phyloP scores from a whole-genome alignment of 2,797 vertebrate species.

The Sebastes oblongus region DNA sequence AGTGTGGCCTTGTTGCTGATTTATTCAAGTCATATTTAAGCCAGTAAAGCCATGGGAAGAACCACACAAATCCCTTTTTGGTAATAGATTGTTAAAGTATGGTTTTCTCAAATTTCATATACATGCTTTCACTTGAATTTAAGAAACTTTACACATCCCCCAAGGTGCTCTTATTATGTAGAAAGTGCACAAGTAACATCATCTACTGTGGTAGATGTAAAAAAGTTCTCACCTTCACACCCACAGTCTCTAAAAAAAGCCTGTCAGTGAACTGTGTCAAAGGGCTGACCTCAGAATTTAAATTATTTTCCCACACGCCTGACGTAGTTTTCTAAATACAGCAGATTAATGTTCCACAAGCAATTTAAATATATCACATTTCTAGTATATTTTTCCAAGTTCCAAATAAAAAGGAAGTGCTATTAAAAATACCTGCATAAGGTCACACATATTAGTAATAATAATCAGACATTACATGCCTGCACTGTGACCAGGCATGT shows the following conservation, averaged over 20 bases:
- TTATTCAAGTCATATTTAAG: neutral
- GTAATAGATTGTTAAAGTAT: neutral
- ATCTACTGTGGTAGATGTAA: neutral
- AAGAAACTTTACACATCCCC: neutral
- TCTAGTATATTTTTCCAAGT: neutral
- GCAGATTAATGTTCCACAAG: neutral
- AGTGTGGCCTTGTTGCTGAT: neutral
- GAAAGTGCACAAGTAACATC: neutral
- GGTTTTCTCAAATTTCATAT: neutral
- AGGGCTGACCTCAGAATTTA: constrained; percentile 11
- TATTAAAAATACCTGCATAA: neutral
- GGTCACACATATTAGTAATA: neutral
- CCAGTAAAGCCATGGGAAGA: neutral
- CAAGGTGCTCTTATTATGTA: neutral
- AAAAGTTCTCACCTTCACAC: constrained; percentile 1
- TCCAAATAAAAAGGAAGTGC: constrained; percentile 13
- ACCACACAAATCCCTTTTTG: neutral
- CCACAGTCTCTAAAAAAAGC: constrained; percentile 8
- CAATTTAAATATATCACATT: neutral
- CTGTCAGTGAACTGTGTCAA: constrained; percentile 12
- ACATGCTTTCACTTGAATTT: neutral
- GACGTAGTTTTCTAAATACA: constrained; percentile 1
- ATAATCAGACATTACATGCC: constrained; percentile 13
- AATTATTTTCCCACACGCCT: neutral
- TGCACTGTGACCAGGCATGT: constrained; percentile 10